Evolutionary conservation across 2,797 vertebrate species (phyloP).

Genomic region (Spinus olivaceus): DNA sequence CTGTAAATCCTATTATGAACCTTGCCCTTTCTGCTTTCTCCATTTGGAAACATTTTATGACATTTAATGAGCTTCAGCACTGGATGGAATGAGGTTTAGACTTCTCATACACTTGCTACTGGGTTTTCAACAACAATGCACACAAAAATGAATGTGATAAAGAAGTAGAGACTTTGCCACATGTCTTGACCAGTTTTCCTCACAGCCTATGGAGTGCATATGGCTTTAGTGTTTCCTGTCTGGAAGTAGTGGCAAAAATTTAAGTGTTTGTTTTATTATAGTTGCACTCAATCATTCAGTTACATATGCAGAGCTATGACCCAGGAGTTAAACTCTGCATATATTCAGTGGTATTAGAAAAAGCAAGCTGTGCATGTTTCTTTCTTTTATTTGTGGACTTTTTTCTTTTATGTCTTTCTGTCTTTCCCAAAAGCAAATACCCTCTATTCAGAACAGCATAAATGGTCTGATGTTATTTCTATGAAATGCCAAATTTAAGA

Average conservation of each 20-base stretch:
- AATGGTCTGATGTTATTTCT: neutral
- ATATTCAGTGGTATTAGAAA: neutral
- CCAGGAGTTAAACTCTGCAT: neutral
- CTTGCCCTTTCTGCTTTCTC: neutral
- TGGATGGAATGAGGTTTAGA: neutral
- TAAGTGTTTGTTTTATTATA: neutral
- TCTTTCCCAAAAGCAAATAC: neutral
- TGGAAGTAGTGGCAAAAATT: neutral
- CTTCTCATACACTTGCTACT: neutral
- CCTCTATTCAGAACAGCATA: neutral
- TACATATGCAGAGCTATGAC: neutral
- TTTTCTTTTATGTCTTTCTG: neutral
- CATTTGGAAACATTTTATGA: slow-evolving; percentile 40
- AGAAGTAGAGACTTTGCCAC: neutral
- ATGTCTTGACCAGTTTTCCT: neutral
- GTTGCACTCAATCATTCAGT: neutral
- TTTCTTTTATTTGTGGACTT: neutral
- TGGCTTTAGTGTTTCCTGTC: neutral
- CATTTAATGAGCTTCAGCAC: slow-evolving; percentile 18
- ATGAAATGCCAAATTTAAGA: neutral
- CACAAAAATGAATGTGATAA: neutral
- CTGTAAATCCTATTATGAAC: slow-evolving; percentile 28
- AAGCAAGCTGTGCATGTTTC: neutral
- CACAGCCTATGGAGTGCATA: rapidly evolving
- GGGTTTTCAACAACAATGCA: neutral